Evolutionary conservation across 1,140 invertebrate genomes (phyloP), one percentile per base, ranked within the genome.

Genomic region (Ptiloglossa arizonensis): DNA sequence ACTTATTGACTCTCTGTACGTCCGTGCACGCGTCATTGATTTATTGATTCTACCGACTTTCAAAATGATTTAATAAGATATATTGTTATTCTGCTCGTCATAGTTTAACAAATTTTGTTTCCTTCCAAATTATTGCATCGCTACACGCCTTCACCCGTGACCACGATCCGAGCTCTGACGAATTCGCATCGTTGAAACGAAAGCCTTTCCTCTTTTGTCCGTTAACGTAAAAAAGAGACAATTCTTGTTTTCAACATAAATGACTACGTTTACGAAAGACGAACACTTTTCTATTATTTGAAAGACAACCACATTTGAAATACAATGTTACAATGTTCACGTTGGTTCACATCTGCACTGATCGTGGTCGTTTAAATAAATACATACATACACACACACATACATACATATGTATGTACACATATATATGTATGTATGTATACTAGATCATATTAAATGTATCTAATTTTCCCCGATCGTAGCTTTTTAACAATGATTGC

Each of bases 401-500:
- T 9, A 11, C 13, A 11, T 41, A 13, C 22, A 2, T 41, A 4
- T 35, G 3, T 4, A 41, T 13, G 13, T 41, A 41, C 8, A 11
- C n/a, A 22, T 50, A 48, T 48, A n/a, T 48, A 48, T 44, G 48
- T 22, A 50, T 50, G 8, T 24, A 35, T 15, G 15, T 2, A 11
- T 50, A n/a, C 29, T 72, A 72, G 6, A 63, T 72, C 5, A 9
- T 5, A 71, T 48, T 24, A 60, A 29, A 57, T 24, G 50, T 27
- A 56, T 57, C 67, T 57, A 64, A 64, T 64, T 63, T 74, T 22
- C n/a, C 35, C 35, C 27, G 50, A 66, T 46, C 15, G 44, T 62
- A 63, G 24, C 38, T 59, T 54, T 62, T 46, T 50, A 81, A 82
- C 48, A 81, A 81, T 67, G 67, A 82, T 70, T 73, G 69, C 66